Base-by-base conservation (phyloP, 2,888 invertebrate species). In the Diplazon laetatorius region DNA sequence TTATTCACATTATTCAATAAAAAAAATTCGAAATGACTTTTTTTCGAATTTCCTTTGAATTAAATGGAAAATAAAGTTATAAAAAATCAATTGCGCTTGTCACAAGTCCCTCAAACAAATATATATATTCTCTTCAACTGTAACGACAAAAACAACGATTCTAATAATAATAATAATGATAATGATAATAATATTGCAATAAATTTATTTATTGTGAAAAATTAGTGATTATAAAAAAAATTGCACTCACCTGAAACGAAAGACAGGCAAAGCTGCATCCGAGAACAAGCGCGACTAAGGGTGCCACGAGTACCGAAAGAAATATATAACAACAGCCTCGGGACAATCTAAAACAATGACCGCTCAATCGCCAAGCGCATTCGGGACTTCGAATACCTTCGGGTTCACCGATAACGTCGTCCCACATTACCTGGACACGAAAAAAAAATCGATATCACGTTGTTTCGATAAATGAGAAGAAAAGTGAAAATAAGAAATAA, bases 321-420 rank as follows among this genome's bases (percentile, higher is more conserved):
- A 94, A 88, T n/a, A 94, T 93, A 92, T 96, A 96, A 89, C 95
- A 95, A 88, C 93, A 93, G 87, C 94, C 93, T 82, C 94, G 92
- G 37, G 95, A 93, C 82, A 93, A 91, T 76, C 93, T 92, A 91
- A 95, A 95, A 87, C 95, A 95, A 65, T 92, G 91, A 85, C 93
- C 92, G 85, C 95, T 94, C 52, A 94, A 90, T n/a, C 93, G 92
- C 95, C 94, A 96, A 78, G 94, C 93, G 90, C 94, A 95, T 89
- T 95, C 95, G 5, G 95, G 94, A 85, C 94, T 94, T 63, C 95
- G 92, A 12, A 94, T 93, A 5, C 94, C 94, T 81, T 94, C 94
- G 0, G 95, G 95, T 90, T 95, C 95, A 2, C 95, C 95, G 69
- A 95, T 93, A 77, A 95, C 93, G 85, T 95, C 95, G 82, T 94